Percentiles rank a stretch among this genome's conserved stretches.
phyloP scores from a whole-genome alignment of 2,113 vertebrate species.

The Psammodynastes pulverulentus region DNA sequence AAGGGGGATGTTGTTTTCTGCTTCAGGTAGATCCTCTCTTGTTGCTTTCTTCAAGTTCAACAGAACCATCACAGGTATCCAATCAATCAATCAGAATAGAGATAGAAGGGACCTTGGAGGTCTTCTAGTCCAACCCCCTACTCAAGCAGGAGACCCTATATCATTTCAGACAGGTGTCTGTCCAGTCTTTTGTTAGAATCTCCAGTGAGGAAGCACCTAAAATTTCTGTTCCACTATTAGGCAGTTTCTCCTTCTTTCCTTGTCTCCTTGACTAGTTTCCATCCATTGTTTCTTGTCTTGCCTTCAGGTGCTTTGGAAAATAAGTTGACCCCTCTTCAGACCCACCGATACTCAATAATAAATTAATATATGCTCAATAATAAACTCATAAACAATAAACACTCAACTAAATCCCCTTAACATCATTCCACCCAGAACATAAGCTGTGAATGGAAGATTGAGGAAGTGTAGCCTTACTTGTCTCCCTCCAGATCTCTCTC shows the following conservation, averaged over 20 bases:
- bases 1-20: background rate
- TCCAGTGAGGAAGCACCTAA: background rate
- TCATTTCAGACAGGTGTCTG: background rate
- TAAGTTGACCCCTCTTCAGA: background rate
- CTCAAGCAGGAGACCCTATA: background rate
- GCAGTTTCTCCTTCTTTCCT: background rate
- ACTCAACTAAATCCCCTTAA: background rate
- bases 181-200: background rate
- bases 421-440: background rate
- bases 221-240: background rate
- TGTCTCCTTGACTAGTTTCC: background rate
- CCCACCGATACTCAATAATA: background rate
- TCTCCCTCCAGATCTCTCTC: background rate
- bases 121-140: background rate
- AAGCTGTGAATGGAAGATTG: background rate
- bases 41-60: background rate
- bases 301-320: background rate
- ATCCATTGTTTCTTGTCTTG: background rate
- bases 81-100: background rate
- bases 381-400: background rate
- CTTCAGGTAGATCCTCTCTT: background rate
- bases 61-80: background rate
- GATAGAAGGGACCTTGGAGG: background rate
- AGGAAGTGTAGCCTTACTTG: background rate
- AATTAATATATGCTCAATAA: background rate